A percentile compares a stretch with the other conserved stretches of the same genome.
Evolutionary conservation across 64 coral and sea anemone genomes (phyloP).

Genomic region (Stichodactyla mertensii): DNA sequence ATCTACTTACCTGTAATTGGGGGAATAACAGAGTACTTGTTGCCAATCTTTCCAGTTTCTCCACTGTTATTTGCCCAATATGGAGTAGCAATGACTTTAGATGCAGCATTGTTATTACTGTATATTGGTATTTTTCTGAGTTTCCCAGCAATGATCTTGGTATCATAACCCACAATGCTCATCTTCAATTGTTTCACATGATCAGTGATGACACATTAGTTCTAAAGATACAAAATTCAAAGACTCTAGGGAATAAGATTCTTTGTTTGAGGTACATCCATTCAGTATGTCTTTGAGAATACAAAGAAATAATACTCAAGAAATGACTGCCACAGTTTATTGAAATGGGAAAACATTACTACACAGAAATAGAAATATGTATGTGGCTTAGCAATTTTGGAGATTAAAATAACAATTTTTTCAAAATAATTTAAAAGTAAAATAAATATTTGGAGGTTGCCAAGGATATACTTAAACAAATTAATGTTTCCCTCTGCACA

Average conservation of each 20-base stretch:
- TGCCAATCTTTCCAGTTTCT: slow-evolving; percentile 16
- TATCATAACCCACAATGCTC: slow-evolving; percentile 55
- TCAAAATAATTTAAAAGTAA: no score
- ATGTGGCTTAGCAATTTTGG: no score
- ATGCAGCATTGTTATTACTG: background rate
- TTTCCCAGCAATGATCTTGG: slow-evolving; percentile 73
- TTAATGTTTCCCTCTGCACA: background rate
- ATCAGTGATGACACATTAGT: background rate
- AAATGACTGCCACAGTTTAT: no score
- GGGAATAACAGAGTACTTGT: slow-evolving; percentile 56
- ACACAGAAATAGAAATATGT: background rate
- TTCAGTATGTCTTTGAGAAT: no score
- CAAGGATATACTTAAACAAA: background rate
- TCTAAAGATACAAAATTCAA: no score
- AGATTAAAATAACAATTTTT: no score
- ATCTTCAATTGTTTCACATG: slow-evolving; percentile 5
- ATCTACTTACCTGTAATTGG: slow-evolving; percentile 48
- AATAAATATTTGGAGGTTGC: background rate
- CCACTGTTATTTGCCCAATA: background rate
- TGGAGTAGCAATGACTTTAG: slow-evolving; percentile 3
- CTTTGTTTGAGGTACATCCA: no score
- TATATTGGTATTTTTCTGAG: slow-evolving; percentile 43
- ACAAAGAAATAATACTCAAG: no score
- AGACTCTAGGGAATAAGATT: background rate
- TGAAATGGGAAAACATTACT: background rate